A percentile compares a stretch with the other conserved stretches of the same genome.
Conservation (phyloP, 2,888 invertebrate species). For the Drosophila ezoana region DNA sequence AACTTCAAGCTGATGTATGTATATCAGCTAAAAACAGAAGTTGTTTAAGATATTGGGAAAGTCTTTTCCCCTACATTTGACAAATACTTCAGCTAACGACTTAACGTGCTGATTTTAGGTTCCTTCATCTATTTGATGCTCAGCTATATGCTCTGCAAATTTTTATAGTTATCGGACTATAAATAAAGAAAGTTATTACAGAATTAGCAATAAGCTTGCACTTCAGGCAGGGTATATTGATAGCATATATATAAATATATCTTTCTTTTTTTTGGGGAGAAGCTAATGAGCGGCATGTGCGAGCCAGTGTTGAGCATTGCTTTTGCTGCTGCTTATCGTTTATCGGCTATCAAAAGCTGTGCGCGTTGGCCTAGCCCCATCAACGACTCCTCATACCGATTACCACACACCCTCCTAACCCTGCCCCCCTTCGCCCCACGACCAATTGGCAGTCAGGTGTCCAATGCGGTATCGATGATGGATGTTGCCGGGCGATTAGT, state of each 20-base stretch:
- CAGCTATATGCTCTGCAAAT: too few species aligned
- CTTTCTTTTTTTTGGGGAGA: not conserved
- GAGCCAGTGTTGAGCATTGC: constrained; percentile 22
- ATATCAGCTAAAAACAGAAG: too few species aligned
- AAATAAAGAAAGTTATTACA: too few species aligned
- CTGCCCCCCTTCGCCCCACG: not conserved
- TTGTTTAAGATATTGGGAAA: too few species aligned
- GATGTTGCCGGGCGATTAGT: constrained; percentile 63
- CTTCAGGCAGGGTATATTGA: not conserved
- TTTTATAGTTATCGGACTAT: too few species aligned
- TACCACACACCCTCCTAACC: not conserved
- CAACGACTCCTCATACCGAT: not conserved
- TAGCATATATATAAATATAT: not conserved
- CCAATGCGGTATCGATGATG: constrained; percentile 57
- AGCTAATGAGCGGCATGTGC: constrained; percentile 51
- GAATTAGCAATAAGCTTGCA: too few species aligned
- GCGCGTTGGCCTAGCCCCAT: constrained; percentile 4
- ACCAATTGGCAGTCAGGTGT: constrained; percentile 16
- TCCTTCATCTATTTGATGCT: too few species aligned
- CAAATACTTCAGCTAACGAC: too few species aligned
- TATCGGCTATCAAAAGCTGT: constrained; percentile 37
- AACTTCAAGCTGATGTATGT: too few species aligned
- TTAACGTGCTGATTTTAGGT: too few species aligned
- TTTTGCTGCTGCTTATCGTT: constrained; percentile 30
- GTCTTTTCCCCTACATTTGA: too few species aligned